A percentile compares a stretch with the other conserved stretches of the same genome.
Conservation (phyloP, 2,888 invertebrate genomes). For the Prenolepis imparis region DNA sequence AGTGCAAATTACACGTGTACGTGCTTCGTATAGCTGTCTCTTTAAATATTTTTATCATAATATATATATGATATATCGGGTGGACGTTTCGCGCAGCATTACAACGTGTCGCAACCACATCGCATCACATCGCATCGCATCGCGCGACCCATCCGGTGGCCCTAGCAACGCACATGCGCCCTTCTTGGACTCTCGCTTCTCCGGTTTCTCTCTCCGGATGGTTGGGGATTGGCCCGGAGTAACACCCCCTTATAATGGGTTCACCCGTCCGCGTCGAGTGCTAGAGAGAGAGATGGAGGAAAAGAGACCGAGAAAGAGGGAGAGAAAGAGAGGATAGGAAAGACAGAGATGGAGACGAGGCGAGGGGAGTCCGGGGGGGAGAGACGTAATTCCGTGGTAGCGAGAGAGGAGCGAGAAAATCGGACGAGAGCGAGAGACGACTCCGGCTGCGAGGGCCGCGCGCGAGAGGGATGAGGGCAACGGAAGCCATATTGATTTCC, state of each 20-base stretch:
- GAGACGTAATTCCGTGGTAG: constrained; percentile 64
- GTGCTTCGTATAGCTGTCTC: not conserved
- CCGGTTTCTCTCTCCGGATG: constrained; percentile 80
- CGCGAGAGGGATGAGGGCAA: constrained; percentile 82
- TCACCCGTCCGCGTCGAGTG: constrained; percentile 85
- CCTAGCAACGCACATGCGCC: constrained; percentile 86
- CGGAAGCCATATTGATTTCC: constrained; percentile 87
- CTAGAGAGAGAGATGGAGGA: constrained; percentile 62
- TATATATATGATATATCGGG: constrained; percentile 64
- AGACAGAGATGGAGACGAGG: constrained; percentile 35
- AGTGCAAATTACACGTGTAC: constrained; percentile 11
- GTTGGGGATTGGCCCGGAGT: constrained; percentile 86
- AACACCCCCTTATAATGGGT: constrained; percentile 86
- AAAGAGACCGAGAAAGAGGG: constrained; percentile 34
- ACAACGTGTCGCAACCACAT: constrained; percentile 14
- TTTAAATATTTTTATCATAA: constrained; percentile 13
- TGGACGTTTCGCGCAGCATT: constrained; percentile 63
- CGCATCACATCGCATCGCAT: constrained; percentile 50
- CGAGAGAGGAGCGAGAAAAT: constrained; percentile 67
- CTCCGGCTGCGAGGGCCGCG: constrained; percentile 68
- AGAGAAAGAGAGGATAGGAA: constrained; percentile 43
- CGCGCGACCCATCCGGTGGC: constrained; percentile 83
- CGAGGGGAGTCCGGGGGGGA: constrained; percentile 62
- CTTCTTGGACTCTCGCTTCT: constrained; percentile 80
- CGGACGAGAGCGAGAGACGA: constrained; percentile 67